Evolutionary conservation across 2,113 vertebrate genomes (phyloP).

Genomic region (Malurus melanocephalus): DNA sequence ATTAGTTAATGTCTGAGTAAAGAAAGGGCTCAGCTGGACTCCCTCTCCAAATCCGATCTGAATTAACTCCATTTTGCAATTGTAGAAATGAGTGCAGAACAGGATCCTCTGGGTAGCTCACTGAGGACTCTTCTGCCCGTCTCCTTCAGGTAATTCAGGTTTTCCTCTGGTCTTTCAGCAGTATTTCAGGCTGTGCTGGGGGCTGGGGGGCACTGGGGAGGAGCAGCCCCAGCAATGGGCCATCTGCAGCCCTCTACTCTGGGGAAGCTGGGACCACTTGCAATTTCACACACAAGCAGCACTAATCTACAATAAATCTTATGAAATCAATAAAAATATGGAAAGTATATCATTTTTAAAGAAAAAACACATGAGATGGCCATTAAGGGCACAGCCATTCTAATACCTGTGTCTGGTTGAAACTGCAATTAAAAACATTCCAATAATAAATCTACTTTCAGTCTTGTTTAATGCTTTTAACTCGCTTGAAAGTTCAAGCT

Average conservation of each 20-base stretch:
- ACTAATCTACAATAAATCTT: conserved; percentile 73
- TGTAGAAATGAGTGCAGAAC: not conserved
- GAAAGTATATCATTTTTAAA: conserved; percentile 76
- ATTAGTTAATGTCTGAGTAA: accelerated
- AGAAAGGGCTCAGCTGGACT: not conserved
- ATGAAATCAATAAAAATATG: conserved; percentile 76
- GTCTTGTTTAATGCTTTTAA: conserved; percentile 81
- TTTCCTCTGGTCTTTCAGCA: not conserved
- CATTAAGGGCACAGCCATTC: conserved; percentile 72
- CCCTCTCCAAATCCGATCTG: not conserved
- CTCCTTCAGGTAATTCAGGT: not conserved
- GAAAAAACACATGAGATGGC: conserved; percentile 61
- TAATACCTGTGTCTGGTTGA: conserved; percentile 73
- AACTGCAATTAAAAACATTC: conserved; percentile 80
- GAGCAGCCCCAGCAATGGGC: not conserved
- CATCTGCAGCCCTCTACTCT: conserved; percentile 35
- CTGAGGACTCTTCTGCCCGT: not conserved
- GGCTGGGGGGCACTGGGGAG: not conserved
- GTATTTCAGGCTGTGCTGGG: not conserved
- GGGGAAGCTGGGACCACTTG: conserved; percentile 54
- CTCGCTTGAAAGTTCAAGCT: conserved; percentile 79
- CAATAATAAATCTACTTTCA: conserved; percentile 75
- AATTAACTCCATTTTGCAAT: not conserved
- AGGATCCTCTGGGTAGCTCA: not conserved
- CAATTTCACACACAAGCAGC: conserved; percentile 42